Evolutionary conservation across 2,113 vertebrate genomes (phyloP).

Genomic region (Psittacus erithacus): DNA sequence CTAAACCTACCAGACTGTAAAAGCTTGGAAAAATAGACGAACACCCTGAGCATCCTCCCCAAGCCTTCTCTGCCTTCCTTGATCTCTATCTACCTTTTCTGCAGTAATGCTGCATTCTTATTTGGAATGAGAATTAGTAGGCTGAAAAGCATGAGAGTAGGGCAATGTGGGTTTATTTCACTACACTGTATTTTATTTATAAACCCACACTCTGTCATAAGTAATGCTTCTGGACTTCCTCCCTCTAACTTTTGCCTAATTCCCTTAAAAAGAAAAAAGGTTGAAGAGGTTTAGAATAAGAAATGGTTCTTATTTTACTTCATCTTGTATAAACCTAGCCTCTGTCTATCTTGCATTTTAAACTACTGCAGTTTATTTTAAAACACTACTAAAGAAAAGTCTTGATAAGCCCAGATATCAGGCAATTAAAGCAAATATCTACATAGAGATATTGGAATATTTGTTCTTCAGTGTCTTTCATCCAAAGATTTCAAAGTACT

Average conservation of each 20-base stretch:
- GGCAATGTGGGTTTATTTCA: not conserved
- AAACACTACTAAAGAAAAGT: not conserved
- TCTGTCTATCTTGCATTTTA: not conserved
- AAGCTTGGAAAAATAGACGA: not conserved
- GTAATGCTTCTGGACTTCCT: not conserved
- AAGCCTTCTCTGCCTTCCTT: not conserved
- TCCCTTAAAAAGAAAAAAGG: not conserved
- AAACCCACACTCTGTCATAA: not conserved
- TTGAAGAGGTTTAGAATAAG: not conserved
- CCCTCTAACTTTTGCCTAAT: not conserved
- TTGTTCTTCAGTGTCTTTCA: constrained; percentile 31
- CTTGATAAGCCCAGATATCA: not conserved
- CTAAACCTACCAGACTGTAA: not conserved
- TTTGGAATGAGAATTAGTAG: not conserved
- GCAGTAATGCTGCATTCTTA: not conserved
- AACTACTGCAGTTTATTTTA: not conserved
- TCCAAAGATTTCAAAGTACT: constrained; percentile 26
- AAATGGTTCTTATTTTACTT: not conserved
- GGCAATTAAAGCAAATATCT: constrained; percentile 35
- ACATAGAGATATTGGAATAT: not conserved
- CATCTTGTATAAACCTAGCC: not conserved
- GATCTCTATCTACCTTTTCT: not conserved
- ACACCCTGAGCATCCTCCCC: not conserved
- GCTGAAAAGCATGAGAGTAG: not conserved
- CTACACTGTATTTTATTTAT: not conserved